These are phyloP conservation scores for Pissodes strobi DNA, from an alignment of 1,140 invertebrate genomes.

Conservation along the genomic window DNA sequence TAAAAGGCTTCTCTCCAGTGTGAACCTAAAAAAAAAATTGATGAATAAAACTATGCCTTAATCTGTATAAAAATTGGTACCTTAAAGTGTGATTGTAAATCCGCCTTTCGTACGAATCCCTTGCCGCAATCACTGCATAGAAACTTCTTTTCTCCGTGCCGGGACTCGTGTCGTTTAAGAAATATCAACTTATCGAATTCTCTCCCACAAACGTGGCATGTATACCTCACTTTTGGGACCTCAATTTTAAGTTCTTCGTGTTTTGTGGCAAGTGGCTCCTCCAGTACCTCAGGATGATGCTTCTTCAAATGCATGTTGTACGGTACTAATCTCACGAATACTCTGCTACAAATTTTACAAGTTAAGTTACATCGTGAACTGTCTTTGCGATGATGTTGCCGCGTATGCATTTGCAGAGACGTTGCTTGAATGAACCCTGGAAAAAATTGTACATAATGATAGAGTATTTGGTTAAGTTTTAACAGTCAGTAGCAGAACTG, in stretches of 20 bases:
- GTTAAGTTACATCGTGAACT: constrained; percentile 6
- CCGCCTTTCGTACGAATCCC: constrained; percentile 35
- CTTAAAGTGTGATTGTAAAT: constrained; percentile 42
- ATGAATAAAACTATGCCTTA: no score
- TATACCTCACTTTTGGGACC: constrained; percentile 12
- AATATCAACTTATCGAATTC: constrained; percentile 22
- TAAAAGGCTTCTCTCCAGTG: constrained; percentile 71
- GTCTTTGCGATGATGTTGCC: constrained; percentile 42
- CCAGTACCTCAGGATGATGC: constrained; percentile 17
- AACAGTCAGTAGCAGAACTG: no score
- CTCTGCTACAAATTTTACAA: constrained; percentile 36
- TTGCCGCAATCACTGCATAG: constrained; percentile 46
- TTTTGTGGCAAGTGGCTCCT: not conserved
- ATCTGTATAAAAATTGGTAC: no score
- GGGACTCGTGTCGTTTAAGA: constrained; percentile 31
- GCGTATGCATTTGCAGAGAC: constrained; percentile 58
- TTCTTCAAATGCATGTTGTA: constrained; percentile 27
- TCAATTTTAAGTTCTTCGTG: not conserved
- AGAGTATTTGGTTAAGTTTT: no score
- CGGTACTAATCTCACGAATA: constrained; percentile 25
- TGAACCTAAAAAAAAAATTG: constrained; percentile 53
- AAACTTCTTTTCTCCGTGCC: constrained; percentile 48
- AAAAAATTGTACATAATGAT: no score
- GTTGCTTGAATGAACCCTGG: constrained; percentile 56
- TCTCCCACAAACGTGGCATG: constrained; percentile 31